Conservation (phyloP, 2,888 invertebrate genomes). For the Antheraea yamamai region DNA sequence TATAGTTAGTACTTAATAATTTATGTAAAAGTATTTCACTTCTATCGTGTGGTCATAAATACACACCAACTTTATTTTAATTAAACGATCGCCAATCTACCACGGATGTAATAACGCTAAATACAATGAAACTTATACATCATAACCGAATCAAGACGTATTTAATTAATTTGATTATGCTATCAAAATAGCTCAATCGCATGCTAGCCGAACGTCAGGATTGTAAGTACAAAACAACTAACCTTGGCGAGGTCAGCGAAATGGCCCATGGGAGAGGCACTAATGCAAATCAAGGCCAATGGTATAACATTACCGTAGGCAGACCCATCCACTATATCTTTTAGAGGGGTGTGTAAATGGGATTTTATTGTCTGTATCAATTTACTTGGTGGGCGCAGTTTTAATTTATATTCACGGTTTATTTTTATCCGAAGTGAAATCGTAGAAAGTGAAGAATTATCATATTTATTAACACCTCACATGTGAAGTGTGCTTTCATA, state of each 20-base stretch:
- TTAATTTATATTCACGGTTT: conserved; percentile 16
- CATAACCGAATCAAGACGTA: neutral
- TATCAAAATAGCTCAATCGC: conserved; percentile 7
- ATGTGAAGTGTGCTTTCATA: neutral
- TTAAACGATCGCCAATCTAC: neutral
- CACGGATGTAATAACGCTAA: neutral
- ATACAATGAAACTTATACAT: too few relatives aligned
- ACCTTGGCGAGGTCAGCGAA: conserved; percentile 45
- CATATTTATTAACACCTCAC: neutral
- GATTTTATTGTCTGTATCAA: conserved; percentile 36
- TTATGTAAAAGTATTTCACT: too few relatives aligned
- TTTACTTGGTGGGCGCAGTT: conserved; percentile 40
- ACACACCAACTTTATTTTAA: too few relatives aligned
- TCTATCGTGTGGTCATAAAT: too few relatives aligned
- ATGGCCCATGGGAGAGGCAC: conserved; percentile 55
- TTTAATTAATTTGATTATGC: neutral
- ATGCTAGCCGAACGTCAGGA: conserved; percentile 27
- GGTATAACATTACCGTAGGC: conserved; percentile 46
- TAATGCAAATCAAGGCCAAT: conserved; percentile 64
- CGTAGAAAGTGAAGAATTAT: neutral
- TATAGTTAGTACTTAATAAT: too few relatives aligned
- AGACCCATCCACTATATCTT: conserved; percentile 42
- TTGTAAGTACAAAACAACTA: conserved; percentile 30
- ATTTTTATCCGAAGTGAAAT: neutral
- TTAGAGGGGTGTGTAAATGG: conserved; percentile 39